phyloP scores from a whole-genome alignment of 2,797 vertebrate genomes.

The Ctenosaura bakeri region DNA sequence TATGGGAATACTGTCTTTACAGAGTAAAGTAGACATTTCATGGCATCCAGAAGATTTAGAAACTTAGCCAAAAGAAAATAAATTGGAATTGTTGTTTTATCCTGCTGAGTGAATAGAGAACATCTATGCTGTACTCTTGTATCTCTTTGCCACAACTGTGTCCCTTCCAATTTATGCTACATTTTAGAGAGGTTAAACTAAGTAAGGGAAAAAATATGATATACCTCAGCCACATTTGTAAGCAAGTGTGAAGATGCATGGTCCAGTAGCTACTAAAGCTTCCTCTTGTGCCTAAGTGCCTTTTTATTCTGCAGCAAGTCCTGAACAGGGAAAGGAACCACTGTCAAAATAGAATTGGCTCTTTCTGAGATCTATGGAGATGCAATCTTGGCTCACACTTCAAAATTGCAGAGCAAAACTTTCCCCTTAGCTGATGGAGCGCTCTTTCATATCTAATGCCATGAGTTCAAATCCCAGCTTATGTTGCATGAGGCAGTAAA shows the following conservation, averaged over 20 bases:
- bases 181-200: neutral
- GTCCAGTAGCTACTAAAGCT: neutral
- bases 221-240: neutral
- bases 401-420: neutral
- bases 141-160: neutral
- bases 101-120: neutral
- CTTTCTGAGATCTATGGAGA: neutral
- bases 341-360: neutral
- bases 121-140: too few species aligned
- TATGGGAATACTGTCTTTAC: neutral
- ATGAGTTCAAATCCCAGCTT: constrained; percentile 11
- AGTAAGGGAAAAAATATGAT: neutral
- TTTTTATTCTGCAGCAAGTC: neutral
- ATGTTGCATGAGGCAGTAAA: neutral
- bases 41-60: neutral
- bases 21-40: neutral
- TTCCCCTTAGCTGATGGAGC: neutral
- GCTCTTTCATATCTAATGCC: neutral
- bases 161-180: neutral
- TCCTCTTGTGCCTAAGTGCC: neutral
- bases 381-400: neutral
- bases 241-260: neutral
- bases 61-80: too few species aligned
- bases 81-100: neutral
- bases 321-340: neutral